Evolutionary conservation across 2,113 vertebrate species (phyloP).

Genomic region (Lasiurus borealis): DNA sequence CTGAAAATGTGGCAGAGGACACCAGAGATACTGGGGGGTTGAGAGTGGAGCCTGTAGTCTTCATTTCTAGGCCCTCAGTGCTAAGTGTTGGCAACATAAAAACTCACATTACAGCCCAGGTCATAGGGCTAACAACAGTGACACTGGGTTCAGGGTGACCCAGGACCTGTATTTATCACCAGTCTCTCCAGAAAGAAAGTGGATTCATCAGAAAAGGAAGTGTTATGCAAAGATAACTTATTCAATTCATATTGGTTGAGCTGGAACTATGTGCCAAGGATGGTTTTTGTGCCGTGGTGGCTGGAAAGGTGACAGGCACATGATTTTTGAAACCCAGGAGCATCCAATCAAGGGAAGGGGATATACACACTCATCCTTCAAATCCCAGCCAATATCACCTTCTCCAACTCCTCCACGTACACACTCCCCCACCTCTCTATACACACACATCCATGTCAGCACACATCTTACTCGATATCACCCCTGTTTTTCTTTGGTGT

Average conservation of each 20-base stretch:
- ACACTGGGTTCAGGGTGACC: not conserved
- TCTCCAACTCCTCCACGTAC: not conserved
- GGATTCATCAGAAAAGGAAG: not conserved
- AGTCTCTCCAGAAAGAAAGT: not conserved
- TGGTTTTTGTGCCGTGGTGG: not conserved
- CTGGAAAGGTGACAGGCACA: not conserved
- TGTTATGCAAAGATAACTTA: not conserved
- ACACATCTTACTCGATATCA: not conserved
- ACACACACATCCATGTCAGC: not conserved
- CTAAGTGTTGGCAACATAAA: not conserved
- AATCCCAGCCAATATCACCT: not conserved
- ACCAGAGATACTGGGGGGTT: not conserved
- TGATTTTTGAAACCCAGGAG: not conserved
- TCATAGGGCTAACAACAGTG: not conserved
- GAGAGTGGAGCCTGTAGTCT: rapidly evolving
- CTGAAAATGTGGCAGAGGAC: slow-evolving; percentile 39
- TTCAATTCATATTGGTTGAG: not conserved
- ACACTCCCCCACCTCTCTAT: not conserved
- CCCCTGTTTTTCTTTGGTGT: not conserved
- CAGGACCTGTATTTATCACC: not conserved
- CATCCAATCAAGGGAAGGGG: not conserved
- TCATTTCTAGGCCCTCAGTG: not conserved
- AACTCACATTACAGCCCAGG: not conserved
- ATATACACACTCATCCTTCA: not conserved
- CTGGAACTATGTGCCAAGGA: not conserved